Conservation (phyloP, 2,797 vertebrate species). For the Acridotheres tristis region DNA sequence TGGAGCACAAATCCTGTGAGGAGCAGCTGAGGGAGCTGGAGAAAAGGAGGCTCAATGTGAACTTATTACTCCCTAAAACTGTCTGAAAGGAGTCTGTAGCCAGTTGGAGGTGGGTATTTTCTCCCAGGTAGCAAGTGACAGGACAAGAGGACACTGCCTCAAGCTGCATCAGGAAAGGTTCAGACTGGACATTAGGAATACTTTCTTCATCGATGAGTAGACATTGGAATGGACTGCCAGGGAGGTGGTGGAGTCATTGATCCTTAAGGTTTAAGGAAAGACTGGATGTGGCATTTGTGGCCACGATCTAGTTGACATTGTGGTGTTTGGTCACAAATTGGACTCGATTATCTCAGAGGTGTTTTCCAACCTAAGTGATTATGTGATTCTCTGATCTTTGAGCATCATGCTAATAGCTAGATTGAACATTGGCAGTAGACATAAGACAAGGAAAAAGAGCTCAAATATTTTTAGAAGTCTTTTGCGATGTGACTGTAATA, state of each 20-base stretch:
- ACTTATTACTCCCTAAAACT: background rate
- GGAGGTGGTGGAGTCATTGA: background rate
- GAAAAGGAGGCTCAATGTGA: background rate
- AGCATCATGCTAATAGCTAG: background rate
- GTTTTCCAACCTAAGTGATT: background rate
- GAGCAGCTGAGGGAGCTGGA: background rate
- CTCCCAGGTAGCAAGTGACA: background rate
- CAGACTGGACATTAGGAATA: background rate
- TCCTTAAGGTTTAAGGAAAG: background rate
- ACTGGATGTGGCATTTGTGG: no score
- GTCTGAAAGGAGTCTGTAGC: background rate
- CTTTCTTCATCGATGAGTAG: background rate
- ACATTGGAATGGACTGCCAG: background rate
- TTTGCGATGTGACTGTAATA: rapidly evolving
- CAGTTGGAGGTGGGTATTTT: background rate
- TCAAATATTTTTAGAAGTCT: background rate
- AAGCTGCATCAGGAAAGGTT: background rate
- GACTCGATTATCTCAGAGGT: rapidly evolving
- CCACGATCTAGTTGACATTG: background rate
- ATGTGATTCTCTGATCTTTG: background rate
- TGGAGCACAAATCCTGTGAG: background rate
- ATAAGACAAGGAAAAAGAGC: background rate
- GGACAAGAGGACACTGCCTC: background rate
- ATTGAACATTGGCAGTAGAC: background rate
- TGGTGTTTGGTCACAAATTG: background rate